Conservation (phyloP, 2,888 invertebrate species). For the Alitta virens region DNA sequence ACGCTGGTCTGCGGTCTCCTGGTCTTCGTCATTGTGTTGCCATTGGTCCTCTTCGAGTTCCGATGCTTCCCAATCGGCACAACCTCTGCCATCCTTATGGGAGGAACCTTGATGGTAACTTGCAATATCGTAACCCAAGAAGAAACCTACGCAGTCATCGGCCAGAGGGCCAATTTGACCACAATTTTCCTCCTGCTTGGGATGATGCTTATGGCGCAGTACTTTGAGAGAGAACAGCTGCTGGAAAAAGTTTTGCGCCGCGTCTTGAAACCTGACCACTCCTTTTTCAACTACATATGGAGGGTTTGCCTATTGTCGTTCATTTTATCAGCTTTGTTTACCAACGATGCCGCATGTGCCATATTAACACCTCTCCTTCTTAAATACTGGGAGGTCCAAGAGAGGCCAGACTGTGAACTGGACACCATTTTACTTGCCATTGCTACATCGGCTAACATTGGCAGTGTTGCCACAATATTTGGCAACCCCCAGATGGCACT, state of each 20-base stretch:
- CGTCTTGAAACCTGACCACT: slow-evolving; percentile 20
- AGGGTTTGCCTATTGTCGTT: slow-evolving; percentile 25
- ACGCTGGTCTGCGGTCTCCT: slow-evolving; percentile 24
- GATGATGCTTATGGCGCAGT: slow-evolving; percentile 32
- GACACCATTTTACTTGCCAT: slow-evolving; percentile 30
- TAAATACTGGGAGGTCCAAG: slow-evolving; percentile 30
- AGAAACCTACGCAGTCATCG: slow-evolving; percentile 28
- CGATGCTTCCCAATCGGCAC: slow-evolving; percentile 28
- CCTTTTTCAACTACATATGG: slow-evolving; percentile 27
- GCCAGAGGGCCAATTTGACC: slow-evolving; percentile 23
- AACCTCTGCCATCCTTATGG: slow-evolving; percentile 26
- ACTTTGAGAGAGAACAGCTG: slow-evolving; percentile 30
- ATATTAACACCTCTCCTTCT: slow-evolving; percentile 32
- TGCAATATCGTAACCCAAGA: slow-evolving; percentile 25
- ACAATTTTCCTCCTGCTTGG: slow-evolving; percentile 31
- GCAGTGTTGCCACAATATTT: slow-evolving; percentile 29
- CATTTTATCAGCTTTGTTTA: slow-evolving; percentile 30
- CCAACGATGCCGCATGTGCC: slow-evolving; percentile 31
- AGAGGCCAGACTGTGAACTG: slow-evolving; percentile 27
- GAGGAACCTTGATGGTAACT: slow-evolving; percentile 31
- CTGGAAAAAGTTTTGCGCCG: slow-evolving; percentile 22
- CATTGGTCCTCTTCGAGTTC: slow-evolving; percentile 30
- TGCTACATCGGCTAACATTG: slow-evolving; percentile 32
- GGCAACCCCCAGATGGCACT: slow-evolving; percentile 33
- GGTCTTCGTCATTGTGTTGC: slow-evolving; percentile 28